These are phyloP conservation scores for Harpagifer antarcticus DNA, from an alignment of 2,797 vertebrate species.

Conservation along the genomic window DNA sequence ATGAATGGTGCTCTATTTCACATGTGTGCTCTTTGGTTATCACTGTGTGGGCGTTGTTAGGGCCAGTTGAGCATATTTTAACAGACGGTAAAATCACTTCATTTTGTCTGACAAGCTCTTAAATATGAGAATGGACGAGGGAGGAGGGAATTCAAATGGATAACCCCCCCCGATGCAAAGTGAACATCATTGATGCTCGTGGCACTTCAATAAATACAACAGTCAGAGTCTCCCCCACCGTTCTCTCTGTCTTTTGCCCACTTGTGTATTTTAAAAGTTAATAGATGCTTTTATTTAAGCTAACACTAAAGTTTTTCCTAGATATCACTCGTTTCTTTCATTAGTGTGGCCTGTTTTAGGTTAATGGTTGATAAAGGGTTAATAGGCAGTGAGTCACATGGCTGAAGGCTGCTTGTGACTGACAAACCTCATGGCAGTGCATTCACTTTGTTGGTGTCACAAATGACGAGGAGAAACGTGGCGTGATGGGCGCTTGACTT, in stretches of 20 bases:
- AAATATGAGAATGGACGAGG: constrained; percentile 37
- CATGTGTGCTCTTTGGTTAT: constrained; percentile 43
- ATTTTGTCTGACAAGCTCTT: constrained; percentile 52
- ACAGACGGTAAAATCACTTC: constrained; percentile 48
- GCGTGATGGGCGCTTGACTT: constrained; percentile 91
- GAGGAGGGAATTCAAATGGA: constrained; percentile 47
- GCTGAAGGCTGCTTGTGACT: constrained; percentile 21
- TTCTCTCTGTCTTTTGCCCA: constrained; percentile 23
- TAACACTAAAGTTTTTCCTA: not conserved
- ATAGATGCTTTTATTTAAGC: not conserved
- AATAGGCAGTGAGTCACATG: constrained; percentile 25
- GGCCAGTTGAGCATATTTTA: constrained; percentile 54
- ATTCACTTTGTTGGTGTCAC: constrained; percentile 77
- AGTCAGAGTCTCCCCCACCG: constrained; percentile 19
- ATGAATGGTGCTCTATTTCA: constrained; percentile 40
- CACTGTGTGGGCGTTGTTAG: constrained; percentile 47
- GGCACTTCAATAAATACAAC: constrained; percentile 56
- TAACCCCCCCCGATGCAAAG: constrained; percentile 54
- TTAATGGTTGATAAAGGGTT: constrained; percentile 25
- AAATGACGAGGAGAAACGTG: constrained; percentile 71
- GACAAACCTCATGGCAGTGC: constrained; percentile 55
- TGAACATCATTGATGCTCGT: constrained; percentile 65
- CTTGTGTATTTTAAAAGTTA: constrained; percentile 7
- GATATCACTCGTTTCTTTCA: constrained; percentile 3
- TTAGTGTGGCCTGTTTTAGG: not conserved